Percentiles rank a stretch among this genome's conserved stretches.
Evolutionary conservation across 2,113 vertebrate genomes (phyloP).

Genomic region (Ptilonorhynchus violaceus): DNA sequence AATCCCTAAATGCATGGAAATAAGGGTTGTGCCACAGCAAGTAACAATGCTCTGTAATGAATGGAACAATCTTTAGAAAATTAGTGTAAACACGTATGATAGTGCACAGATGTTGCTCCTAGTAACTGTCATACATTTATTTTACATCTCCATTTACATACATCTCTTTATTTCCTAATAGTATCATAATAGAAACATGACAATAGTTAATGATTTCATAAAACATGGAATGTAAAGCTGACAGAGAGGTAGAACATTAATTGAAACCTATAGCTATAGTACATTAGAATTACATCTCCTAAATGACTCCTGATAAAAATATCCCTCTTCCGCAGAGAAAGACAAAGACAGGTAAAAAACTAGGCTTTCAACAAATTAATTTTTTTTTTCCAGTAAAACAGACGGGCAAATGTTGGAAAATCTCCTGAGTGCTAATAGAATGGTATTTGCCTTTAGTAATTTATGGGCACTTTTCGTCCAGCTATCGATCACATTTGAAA

Average conservation of each 20-base stretch:
- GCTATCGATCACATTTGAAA: constrained; percentile 80
- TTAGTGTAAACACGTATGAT: constrained; percentile 87
- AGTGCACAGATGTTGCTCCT: constrained; percentile 90
- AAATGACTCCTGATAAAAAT: constrained; percentile 83
- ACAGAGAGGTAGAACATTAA: constrained; percentile 76
- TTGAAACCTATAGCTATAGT: constrained; percentile 80
- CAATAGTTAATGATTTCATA: constrained; percentile 92
- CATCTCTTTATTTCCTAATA: constrained; percentile 85
- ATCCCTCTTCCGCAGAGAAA: constrained; percentile 56
- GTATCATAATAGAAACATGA: constrained; percentile 87
- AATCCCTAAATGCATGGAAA: constrained; percentile 96
- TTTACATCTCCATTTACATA: constrained; percentile 85
- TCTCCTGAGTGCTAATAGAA: constrained; percentile 78
- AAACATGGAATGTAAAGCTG: constrained; percentile 77
- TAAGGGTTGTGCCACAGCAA: constrained; percentile 88
- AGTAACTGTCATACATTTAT: constrained; percentile 83
- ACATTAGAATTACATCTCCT: constrained; percentile 84
- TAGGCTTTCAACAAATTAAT: constrained; percentile 83
- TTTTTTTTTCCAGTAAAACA: constrained; percentile 67
- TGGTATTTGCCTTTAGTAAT: constrained; percentile 82
- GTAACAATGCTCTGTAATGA: constrained; percentile 97
- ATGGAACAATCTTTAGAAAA: constrained; percentile 93
- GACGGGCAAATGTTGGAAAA: constrained; percentile 78
- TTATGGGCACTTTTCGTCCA: constrained; percentile 79
- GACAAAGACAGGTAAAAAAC: constrained; percentile 72